A percentile compares a stretch with the other conserved stretches of the same genome.
These are phyloP conservation scores for Zaprionus capensis DNA, from an alignment of 1,140 invertebrate species.

Conservation along the genomic window DNA sequence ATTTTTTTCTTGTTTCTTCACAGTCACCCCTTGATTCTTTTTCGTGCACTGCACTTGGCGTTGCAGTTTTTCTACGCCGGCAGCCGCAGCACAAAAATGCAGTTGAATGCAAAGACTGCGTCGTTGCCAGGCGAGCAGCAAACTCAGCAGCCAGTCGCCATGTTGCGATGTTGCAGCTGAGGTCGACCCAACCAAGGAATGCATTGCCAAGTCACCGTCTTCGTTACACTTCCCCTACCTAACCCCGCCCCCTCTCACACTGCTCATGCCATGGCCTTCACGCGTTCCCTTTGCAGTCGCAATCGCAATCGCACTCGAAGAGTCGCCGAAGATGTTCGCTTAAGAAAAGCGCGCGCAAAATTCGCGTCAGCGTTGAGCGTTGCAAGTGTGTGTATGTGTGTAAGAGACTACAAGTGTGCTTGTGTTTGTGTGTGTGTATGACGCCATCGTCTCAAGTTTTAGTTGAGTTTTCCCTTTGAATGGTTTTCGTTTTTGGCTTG, in stretches of 20 bases:
- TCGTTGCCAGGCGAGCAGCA: conserved; percentile 70
- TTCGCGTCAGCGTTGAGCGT: conserved; percentile 50
- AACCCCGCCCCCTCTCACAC: not conserved
- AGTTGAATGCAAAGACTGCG: conserved; percentile 74
- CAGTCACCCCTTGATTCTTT: conserved; percentile 5
- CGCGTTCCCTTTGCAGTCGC: conserved; percentile 10
- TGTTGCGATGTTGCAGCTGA: conserved; percentile 41
- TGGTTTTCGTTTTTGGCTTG: conserved; percentile 39
- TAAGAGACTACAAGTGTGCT: not conserved
- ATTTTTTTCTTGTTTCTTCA: too few species aligned
- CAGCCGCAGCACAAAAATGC: conserved; percentile 67
- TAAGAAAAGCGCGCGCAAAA: conserved; percentile 76
- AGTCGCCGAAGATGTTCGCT: conserved; percentile 69
- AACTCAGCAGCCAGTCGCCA: conserved; percentile 25
- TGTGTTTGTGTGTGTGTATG: conserved; percentile 21
- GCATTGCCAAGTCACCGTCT: conserved; percentile 25
- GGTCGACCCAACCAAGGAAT: conserved; percentile 45
- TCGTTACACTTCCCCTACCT: not conserved
- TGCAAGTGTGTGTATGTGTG: conserved; percentile 12
- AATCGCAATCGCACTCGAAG: conserved; percentile 49
- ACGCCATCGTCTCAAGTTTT: conserved; percentile 65
- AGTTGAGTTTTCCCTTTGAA: conserved; percentile 65
- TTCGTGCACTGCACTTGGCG: conserved; percentile 44
- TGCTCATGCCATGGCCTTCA: not conserved
- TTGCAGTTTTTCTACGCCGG: conserved; percentile 48